Conservation (phyloP, 2,797 vertebrate species). For the Poeciliopsis gracilis region DNA sequence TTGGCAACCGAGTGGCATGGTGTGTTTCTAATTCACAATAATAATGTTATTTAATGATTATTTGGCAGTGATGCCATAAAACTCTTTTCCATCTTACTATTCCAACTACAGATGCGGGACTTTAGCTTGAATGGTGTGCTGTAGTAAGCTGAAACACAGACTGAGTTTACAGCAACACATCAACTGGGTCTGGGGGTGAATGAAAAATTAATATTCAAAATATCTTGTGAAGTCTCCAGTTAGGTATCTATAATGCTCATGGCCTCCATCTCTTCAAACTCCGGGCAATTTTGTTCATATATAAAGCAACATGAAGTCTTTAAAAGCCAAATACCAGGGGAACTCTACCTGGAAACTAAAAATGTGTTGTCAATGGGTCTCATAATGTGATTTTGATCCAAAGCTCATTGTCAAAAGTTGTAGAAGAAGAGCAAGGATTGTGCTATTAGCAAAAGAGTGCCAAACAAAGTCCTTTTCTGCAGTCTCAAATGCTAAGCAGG, state of each 20-base stretch:
- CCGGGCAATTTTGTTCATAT: background rate
- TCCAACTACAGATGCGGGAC: background rate
- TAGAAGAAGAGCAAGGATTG: background rate
- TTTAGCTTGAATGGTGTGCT: background rate
- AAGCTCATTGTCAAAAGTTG: background rate
- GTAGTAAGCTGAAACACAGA: background rate
- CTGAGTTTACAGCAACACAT: background rate
- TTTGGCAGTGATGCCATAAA: background rate
- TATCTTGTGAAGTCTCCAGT: background rate
- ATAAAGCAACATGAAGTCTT: background rate
- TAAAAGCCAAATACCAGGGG: background rate
- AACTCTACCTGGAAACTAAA: background rate
- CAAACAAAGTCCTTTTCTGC: too few relatives aligned
- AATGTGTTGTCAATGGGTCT: background rate
- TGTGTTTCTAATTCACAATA: background rate
- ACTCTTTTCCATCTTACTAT: background rate
- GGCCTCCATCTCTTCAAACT: background rate
- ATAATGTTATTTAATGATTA: background rate
- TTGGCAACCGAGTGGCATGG: background rate
- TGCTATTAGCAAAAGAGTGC: background rate
- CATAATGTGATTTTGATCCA: background rate
- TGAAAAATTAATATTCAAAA: background rate
- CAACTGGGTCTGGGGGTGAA: background rate
- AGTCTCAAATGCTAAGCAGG: background rate
- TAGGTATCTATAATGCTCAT: background rate